phyloP scores from a whole-genome alignment of 1,140 invertebrate genomes.

The Mesaphorura yosii region DNA sequence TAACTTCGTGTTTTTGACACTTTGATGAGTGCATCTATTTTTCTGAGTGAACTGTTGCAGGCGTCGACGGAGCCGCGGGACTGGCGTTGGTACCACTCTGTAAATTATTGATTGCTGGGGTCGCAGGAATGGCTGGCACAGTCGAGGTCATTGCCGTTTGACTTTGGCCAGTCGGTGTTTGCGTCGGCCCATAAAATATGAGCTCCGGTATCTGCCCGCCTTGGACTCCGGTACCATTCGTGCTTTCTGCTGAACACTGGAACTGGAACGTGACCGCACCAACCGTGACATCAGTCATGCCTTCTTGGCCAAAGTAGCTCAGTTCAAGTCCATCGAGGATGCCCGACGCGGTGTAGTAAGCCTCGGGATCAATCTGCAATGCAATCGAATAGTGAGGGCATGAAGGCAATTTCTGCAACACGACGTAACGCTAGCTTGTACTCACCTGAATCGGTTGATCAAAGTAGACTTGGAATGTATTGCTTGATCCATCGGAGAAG shows the following conservation, averaged over 20 bases:
- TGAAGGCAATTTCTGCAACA: no score
- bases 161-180: no score
- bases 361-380: slow-evolving; percentile 73
- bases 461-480: slow-evolving; percentile 86
- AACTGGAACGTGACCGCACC: slow-evolving; percentile 85
- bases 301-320: slow-evolving; percentile 90
- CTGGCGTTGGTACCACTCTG: no score
- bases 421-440: no score
- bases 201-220: slow-evolving; percentile 88
- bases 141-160: no score
- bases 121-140: no score
- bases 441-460: slow-evolving; percentile 66
- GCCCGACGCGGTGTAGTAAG: slow-evolving; percentile 79
- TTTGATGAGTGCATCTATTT: no score
- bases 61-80: no score
- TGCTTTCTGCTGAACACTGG: slow-evolving; percentile 85
- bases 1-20: no score
- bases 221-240: slow-evolving; percentile 86
- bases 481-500: slow-evolving; percentile 84
- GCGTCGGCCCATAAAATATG: slow-evolving; percentile 73
- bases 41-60: no score
- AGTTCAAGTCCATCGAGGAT: slow-evolving; percentile 79
- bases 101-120: no score
- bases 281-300: slow-evolving; percentile 77
- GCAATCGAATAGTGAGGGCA: not conserved